These are phyloP conservation scores for Hypselothyrea guttata DNA, from an alignment of 2,888 invertebrate genomes.

Conservation along the genomic window DNA sequence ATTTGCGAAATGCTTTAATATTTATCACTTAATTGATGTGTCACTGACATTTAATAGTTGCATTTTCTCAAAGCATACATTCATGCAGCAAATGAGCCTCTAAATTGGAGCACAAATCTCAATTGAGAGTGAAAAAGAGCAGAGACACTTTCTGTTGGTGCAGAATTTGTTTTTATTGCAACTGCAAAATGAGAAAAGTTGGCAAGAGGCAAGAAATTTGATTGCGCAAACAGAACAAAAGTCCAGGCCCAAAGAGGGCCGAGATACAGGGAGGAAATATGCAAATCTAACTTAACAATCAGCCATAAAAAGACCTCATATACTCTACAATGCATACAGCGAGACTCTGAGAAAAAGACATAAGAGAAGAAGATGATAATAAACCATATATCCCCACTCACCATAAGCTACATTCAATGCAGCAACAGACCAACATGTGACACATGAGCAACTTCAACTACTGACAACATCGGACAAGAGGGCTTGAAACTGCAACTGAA, in stretches of 20 bases:
- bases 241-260: constrained; percentile 1
- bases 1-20: constrained; percentile 19
- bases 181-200: constrained; percentile 25
- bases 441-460: constrained; percentile 13
- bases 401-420: background rate
- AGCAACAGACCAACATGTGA: background rate
- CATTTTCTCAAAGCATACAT: background rate
- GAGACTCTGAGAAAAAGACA: background rate
- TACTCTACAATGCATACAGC: constrained; percentile 4
- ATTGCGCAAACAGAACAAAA: constrained; percentile 19
- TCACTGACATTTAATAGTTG: constrained; percentile 3
- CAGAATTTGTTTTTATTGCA: constrained; percentile 16
- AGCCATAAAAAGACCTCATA: background rate
- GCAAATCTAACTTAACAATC: constrained; percentile 7
- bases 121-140: background rate
- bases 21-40: constrained; percentile 52
- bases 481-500: no score
- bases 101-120: constrained; percentile 8
- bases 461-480: constrained; percentile 6
- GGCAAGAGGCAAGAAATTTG: constrained; percentile 27
- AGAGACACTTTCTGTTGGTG: background rate
- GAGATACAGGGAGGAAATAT: background rate
- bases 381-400: no score
- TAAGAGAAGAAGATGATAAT: no score
- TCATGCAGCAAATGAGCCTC: constrained; percentile 6